Conservation (phyloP, 2,113 vertebrate genomes). For the Anhinga rufa region DNA sequence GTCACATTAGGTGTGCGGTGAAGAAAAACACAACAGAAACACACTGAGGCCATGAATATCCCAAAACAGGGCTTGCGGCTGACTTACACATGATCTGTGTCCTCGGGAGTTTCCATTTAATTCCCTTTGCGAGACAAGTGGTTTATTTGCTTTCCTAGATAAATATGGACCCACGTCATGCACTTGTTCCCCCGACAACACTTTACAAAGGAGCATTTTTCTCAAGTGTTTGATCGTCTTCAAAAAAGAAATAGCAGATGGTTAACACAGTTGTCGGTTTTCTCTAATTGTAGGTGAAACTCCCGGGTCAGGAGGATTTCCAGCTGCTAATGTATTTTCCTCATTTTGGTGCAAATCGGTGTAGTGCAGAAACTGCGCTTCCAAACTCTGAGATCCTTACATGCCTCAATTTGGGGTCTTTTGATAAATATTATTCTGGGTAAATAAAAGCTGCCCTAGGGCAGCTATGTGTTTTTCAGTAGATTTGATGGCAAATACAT, state of each 20-base stretch:
- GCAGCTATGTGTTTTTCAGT: background rate
- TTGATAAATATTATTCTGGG: background rate
- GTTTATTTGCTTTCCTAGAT: slow-evolving; percentile 55
- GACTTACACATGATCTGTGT: slow-evolving; percentile 38
- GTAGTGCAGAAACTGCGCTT: background rate
- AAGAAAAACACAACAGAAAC: slow-evolving; percentile 25
- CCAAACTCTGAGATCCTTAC: background rate
- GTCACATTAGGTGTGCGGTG: background rate
- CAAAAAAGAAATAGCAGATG: slow-evolving; percentile 44
- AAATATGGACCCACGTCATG: slow-evolving; percentile 10
- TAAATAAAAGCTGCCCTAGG: background rate
- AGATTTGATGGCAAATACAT: background rate
- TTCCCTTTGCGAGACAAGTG: background rate
- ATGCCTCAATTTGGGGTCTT: background rate
- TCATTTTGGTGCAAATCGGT: slow-evolving; percentile 1
- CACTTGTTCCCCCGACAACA: slow-evolving; percentile 52
- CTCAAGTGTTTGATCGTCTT: background rate
- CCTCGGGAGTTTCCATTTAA: slow-evolving; percentile 29
- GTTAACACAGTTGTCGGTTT: slow-evolving; percentile 17
- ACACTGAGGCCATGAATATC: background rate
- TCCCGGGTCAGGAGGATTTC: slow-evolving; percentile 22
- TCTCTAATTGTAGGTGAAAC: slow-evolving; percentile 50
- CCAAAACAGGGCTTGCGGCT: background rate
- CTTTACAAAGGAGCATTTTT: slow-evolving; percentile 51
- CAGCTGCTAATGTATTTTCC: slow-evolving; percentile 52